Evolutionary conservation across 1,140 invertebrate species (phyloP).

Genomic region (Melanaphis sacchari): DNA sequence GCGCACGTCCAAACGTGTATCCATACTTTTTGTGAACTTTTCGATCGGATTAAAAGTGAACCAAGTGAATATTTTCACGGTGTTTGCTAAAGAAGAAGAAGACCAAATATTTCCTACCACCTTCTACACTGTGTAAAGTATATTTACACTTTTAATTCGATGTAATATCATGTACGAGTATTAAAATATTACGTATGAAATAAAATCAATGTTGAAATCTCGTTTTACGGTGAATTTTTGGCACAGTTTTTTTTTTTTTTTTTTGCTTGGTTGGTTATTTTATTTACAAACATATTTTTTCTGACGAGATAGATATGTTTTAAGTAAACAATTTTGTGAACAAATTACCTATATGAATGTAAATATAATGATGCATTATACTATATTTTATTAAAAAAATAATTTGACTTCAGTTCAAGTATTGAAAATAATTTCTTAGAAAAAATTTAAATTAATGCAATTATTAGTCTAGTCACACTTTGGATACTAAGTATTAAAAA

Average conservation of each 20-base stretch:
- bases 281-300: conserved; percentile 1
- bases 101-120: too few relatives aligned
- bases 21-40: not conserved
- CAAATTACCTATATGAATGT: not conserved
- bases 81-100: not conserved
- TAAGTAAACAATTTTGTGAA: not conserved
- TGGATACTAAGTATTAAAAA: not conserved
- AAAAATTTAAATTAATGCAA: not conserved
- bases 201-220: not conserved
- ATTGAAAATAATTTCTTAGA: not conserved
- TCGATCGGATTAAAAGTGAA: conserved; percentile 1
- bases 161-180: not conserved
- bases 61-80: not conserved
- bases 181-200: not conserved
- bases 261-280: not conserved
- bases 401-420: not conserved
- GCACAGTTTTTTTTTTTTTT: not conserved
- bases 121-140: not conserved
- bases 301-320: too few relatives aligned
- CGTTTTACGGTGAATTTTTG: not conserved
- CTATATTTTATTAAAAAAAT: not conserved
- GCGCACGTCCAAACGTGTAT: not conserved
- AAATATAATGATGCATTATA: not conserved
- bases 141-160: not conserved
- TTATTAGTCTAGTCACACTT: not conserved